These are phyloP conservation scores for Lineus longissimus DNA, from an alignment of 1,140 invertebrate species.

Conservation along the genomic window DNA sequence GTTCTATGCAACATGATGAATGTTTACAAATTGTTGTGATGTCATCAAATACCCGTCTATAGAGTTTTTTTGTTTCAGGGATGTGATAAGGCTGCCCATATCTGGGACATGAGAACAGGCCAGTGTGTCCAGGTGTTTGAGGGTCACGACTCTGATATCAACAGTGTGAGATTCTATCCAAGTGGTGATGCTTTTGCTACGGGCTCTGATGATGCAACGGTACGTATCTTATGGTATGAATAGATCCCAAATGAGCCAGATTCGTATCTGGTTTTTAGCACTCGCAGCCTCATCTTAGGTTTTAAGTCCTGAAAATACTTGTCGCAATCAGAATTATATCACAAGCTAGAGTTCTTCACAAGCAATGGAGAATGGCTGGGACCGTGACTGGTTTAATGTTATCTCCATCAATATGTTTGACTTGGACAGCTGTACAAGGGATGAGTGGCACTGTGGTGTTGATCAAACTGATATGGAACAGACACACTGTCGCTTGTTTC, in stretches of 20 bases:
- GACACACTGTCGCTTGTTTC: no score
- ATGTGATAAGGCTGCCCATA: conserved; percentile 93
- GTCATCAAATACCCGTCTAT: no score
- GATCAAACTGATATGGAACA: no score
- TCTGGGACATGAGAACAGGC: conserved; percentile 99
- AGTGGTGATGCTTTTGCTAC: conserved; percentile 97
- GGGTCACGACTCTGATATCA: conserved; percentile 97
- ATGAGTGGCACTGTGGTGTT: no score
- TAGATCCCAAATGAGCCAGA: no score
- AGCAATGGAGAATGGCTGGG: no score
- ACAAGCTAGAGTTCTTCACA: no score
- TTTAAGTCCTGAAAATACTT: background rate
- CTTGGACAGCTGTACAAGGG: no score
- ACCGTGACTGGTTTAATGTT: no score
- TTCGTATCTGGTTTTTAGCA: background rate
- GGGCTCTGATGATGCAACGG: conserved; percentile 95
- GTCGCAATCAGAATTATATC: background rate
- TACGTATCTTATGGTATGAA: conserved; percentile 55
- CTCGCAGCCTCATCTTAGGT: background rate
- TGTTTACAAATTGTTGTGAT: no score
- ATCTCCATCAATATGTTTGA: no score
- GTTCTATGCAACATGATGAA: no score
- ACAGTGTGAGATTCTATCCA: conserved; percentile 98
- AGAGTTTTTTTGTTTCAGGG: conserved; percentile 70
- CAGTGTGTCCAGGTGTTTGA: conserved; percentile 98